Base-by-base conservation (phyloP, 2,797 vertebrate species). In the Gorsachius magnificus region DNA sequence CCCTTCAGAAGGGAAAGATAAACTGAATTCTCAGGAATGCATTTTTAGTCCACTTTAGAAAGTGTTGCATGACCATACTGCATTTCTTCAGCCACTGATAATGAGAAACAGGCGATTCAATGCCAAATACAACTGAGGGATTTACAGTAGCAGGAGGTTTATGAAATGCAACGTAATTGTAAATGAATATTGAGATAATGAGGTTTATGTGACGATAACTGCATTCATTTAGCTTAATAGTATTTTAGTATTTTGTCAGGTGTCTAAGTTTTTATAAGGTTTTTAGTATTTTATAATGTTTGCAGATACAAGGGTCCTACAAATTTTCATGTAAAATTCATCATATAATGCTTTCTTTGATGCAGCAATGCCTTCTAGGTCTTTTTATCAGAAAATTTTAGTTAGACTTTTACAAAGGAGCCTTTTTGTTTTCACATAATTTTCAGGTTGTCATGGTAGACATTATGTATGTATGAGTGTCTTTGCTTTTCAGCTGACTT, bases 41-140 rank as follows among this genome's bases (percentile, higher is more conserved):
- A 7, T 96, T 96, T 97, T 92, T 94, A 93, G 54, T 82, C 89
- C 89, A 38, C 50, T 95, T 95, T 14, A 38, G 36, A 95, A 96
- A 97, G 89, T 87, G 79, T 95, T 97, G 83, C 75, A 83, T 70
- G 64, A 92, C 91, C 96, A 29, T 89, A 91, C 83, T 83, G 89
- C 87, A 64, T 97, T 97, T 97, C 91, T 93, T 97, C 84, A 92
- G 79, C 91, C 74, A 75, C 93, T 97, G 89, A 89, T 95, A 97
- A 95, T 95, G 88, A 97, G 94, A 97, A 97, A 93, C 85, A 96
- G 95, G 95, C 96, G 97, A 94, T 97, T 95, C 95, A 71, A 58
- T 31, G 65, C 83, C 92, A 97, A 97, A 96, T 90, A 83, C 54
- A 96, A 96, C 83, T 28, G 76, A 91, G 90, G 95, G 95, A 94